A percentile compares a stretch with the other conserved stretches of the same genome.
Evolutionary conservation across 2,888 invertebrate species (phyloP).

Genomic region (Glaucopsyche alexis): DNA sequence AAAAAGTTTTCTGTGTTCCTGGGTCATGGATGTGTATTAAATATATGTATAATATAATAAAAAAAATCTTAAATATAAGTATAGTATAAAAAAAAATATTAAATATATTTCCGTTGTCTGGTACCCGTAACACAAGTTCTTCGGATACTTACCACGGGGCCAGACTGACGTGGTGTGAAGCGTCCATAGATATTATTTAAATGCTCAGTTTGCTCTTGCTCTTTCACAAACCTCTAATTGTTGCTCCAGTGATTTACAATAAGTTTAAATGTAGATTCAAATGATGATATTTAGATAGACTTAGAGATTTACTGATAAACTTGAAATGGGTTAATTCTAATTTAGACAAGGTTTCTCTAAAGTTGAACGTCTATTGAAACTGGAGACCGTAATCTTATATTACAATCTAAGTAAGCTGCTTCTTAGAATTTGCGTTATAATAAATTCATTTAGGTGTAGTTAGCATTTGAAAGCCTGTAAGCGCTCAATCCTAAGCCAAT

Average conservation of each 20-base stretch:
- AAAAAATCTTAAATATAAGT: no score
- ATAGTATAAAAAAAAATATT: no score
- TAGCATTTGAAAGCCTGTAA: conserved; percentile 34
- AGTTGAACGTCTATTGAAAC: conserved; percentile 8
- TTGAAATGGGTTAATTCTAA: background rate
- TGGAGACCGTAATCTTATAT: conserved; percentile 26
- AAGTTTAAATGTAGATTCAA: background rate
- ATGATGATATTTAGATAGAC: background rate
- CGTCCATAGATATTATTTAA: no score
- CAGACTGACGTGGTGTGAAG: no score
- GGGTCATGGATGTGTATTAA: no score
- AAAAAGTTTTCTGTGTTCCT: no score
- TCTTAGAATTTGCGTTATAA: conserved; percentile 30
- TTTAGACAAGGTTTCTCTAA: background rate
- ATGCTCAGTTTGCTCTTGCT: no score
- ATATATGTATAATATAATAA: no score
- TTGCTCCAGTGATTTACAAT: background rate
- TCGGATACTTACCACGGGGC: no score
- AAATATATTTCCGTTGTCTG: no score
- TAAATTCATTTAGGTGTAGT: conserved; percentile 35
- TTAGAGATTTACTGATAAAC: background rate
- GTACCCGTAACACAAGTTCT: no score
- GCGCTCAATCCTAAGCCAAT: conserved; percentile 33
- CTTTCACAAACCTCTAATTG: no score
- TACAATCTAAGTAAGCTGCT: conserved; percentile 24